A percentile compares a stretch with the other conserved stretches of the same genome.
Conservation (phyloP, 1,140 invertebrate genomes). For the Cotesia glomerata region DNA sequence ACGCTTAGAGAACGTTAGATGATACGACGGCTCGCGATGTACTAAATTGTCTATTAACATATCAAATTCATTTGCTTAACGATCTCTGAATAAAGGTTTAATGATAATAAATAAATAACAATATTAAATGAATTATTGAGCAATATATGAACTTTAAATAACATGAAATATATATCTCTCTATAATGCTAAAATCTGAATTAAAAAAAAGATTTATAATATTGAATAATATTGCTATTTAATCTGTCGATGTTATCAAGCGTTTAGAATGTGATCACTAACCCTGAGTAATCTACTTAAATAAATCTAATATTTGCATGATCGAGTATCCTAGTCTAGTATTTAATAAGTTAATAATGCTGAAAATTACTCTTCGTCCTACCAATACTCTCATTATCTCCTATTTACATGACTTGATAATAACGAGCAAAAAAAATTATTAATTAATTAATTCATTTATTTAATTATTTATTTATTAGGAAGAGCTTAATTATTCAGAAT, state of each 20-base stretch:
- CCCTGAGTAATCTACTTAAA: conserved; percentile 41
- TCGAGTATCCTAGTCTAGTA: not conserved
- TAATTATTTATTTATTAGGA: not conserved
- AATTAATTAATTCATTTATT: too few species aligned
- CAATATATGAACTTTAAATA: too few species aligned
- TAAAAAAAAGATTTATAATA: not conserved
- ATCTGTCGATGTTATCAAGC: not conserved
- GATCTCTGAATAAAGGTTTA: conserved; percentile 3
- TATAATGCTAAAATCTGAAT: not conserved
- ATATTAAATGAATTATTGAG: too few species aligned
- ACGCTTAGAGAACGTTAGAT: too few species aligned
- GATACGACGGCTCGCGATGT: not conserved
- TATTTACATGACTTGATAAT: not conserved
- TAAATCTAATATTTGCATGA: conserved; percentile 10
- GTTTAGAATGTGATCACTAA: conserved; percentile 16
- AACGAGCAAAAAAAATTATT: not conserved
- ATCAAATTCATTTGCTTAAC: not conserved
- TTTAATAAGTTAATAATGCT: not conserved
- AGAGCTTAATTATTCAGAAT: not conserved
- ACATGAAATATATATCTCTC: too few species aligned
- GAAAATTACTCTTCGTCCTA: not conserved
- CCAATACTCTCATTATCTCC: not conserved
- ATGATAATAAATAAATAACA: too few species aligned
- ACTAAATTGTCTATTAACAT: not conserved
- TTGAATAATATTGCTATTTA: not conserved